Base-by-base conservation (phyloP, 2,888 invertebrate species). In the Ichneumoninae sp. region DNA sequence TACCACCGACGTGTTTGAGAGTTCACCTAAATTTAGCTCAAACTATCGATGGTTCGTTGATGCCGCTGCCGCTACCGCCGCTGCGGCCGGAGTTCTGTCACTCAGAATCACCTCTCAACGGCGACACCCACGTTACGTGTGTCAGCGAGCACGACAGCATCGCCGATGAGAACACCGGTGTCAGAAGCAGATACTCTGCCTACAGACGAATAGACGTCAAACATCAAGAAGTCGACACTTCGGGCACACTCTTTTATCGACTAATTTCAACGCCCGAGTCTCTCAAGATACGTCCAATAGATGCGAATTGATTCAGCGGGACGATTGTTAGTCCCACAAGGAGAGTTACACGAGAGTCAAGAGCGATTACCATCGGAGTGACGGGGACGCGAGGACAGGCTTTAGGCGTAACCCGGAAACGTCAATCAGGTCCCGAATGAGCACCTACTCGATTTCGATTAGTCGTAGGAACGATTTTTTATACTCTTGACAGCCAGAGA, bases 321-420 rank as follows among this genome's bases (percentile, higher is more conserved):
- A 77, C 68, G 77, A 69, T 82, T 75, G 71, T 70, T 76, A 65
- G 47, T 44, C 50, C 54, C 74, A 54, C 69, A 68, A 33, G n/a
- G 22, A 36, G 70, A 16, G 66, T 73, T 69, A 69, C 57, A 68
- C 70, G 71, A 26, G 66, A 74, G 71, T 69, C 76, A 54, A 77
- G 63, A 83, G 76, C 73, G 73, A 83, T 85, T 85, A 80, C 69
- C 85, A 85, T 85, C 77, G 26, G 73, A 80, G 76, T 80, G 82
- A 83, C 71, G 83, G 74, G 81, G 79, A 65, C 52, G 44, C 26
- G 85, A 80, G 60, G 80, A 85, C 80, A 85, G 73, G 83, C 68
- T 76, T 85, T 79, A 69, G 85, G 85, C 85, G 85, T 83, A 77
- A 71, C 85, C 83, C 83, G 85, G 85, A 85, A 83, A 85, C 22